A percentile compares a stretch with the other conserved stretches of the same genome.
phyloP scores from a whole-genome alignment of 2,888 invertebrate species.

The Beris chalybata region DNA sequence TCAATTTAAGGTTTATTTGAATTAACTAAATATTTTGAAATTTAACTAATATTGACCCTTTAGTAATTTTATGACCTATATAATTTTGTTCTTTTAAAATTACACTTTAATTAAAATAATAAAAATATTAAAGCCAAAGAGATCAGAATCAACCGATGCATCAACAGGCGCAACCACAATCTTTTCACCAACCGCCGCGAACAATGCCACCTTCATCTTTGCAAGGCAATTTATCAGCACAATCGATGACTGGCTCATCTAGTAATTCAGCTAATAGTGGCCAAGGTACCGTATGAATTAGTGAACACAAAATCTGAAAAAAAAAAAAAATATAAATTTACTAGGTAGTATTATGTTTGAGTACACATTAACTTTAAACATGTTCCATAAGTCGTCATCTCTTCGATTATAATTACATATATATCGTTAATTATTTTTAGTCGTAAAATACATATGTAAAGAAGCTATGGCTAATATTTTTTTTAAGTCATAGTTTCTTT shows the following conservation, averaged over 20 bases:
- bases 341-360: too few relatives aligned
- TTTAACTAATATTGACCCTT: neutral
- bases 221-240: slow-evolving; percentile 9
- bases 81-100: slow-evolving; percentile 3
- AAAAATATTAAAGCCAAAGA: slow-evolving; percentile 32
- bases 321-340: neutral
- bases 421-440: too few relatives aligned
- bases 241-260: slow-evolving; percentile 28
- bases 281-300: slow-evolving; percentile 38
- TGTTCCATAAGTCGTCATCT: too few relatives aligned
- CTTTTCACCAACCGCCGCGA: slow-evolving; percentile 16
- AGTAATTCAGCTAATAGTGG: slow-evolving; percentile 32
- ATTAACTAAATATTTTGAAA: neutral
- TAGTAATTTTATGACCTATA: neutral
- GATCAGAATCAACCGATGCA: slow-evolving; percentile 28
- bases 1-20: too few relatives aligned
- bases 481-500: too few relatives aligned
- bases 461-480: too few relatives aligned
- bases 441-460: too few relatives aligned
- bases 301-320: slow-evolving; percentile 6
- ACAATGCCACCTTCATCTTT: slow-evolving; percentile 1
- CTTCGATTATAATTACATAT: neutral
- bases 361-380: too few relatives aligned
- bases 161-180: slow-evolving; percentile 8
- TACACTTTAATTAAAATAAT: slow-evolving; percentile 16